Conservation (phyloP, 2,113 vertebrate species). For the Sakesphorus luctuosus region DNA sequence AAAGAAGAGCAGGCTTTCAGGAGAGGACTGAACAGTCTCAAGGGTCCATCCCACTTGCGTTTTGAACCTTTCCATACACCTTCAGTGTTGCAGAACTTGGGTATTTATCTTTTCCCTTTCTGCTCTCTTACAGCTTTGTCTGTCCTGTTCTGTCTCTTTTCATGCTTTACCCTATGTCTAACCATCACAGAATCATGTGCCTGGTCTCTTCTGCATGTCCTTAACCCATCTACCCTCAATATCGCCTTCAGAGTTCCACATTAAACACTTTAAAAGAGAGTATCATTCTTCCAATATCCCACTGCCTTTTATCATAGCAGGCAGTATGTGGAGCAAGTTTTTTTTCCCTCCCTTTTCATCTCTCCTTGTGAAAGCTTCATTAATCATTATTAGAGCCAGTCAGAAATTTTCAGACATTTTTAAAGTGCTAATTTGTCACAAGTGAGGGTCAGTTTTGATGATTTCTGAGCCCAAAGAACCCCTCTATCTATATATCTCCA, state of each 20-base stretch:
- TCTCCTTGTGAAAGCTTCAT: background rate
- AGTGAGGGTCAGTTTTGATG: background rate
- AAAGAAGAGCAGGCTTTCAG: background rate
- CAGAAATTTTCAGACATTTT: slow-evolving; percentile 17
- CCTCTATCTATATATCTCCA: background rate
- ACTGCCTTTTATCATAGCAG: slow-evolving; percentile 27
- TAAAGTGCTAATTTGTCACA: slow-evolving; percentile 6
- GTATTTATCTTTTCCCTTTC: background rate
- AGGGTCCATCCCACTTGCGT: background rate
- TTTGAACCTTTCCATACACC: background rate
- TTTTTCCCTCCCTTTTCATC: slow-evolving; percentile 15
- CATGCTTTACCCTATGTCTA: background rate
- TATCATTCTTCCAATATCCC: background rate
- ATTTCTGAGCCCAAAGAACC: background rate
- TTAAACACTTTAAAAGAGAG: slow-evolving; percentile 3
- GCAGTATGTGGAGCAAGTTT: background rate
- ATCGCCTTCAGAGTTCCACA: background rate
- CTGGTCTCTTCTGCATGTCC: background rate
- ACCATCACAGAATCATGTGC: background rate
- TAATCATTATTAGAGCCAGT: background rate
- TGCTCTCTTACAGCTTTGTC: background rate
- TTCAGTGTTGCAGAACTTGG: background rate
- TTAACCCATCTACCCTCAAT: slow-evolving; percentile 15
- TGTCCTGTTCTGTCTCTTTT: background rate
- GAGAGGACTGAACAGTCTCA: background rate